A percentile compares a stretch with the other conserved stretches of the same genome.
Evolutionary conservation across 1,140 invertebrate genomes (phyloP).

Genomic region (Piezodorus guildinii): DNA sequence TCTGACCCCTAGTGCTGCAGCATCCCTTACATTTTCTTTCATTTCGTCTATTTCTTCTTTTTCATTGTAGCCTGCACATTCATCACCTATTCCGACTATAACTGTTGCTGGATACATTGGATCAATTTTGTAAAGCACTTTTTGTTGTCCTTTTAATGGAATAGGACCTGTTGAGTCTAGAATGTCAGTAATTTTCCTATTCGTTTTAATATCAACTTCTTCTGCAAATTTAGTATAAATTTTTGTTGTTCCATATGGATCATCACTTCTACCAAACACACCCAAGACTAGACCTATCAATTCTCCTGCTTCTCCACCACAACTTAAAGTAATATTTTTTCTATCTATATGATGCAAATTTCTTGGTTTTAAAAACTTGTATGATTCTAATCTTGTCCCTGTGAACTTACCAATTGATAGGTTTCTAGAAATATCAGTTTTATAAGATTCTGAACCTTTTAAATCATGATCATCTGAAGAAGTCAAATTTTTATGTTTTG

Average conservation of each 20-base stretch:
- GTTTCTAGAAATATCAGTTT: too few relatives aligned
- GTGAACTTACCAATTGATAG: too few relatives aligned
- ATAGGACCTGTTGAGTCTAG: slow-evolving; percentile 29
- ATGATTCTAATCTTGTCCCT: too few relatives aligned
- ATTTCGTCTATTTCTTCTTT: slow-evolving; percentile 39
- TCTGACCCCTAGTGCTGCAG: slow-evolving; percentile 36
- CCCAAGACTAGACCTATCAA: slow-evolving; percentile 16
- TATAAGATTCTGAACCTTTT: too few relatives aligned
- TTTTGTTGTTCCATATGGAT: background rate
- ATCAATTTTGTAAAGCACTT: slow-evolving; percentile 36
- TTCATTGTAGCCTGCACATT: slow-evolving; percentile 34
- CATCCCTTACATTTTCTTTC: slow-evolving; percentile 37
- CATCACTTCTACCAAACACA: slow-evolving; percentile 11
- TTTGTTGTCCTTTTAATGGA: slow-evolving; percentile 36
- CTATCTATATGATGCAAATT: background rate
- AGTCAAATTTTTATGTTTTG: too few relatives aligned
- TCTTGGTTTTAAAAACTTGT: too few relatives aligned
- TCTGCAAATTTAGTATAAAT: slow-evolving; percentile 14
- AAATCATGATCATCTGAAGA: too few relatives aligned
- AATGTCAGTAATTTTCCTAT: slow-evolving; percentile 5
- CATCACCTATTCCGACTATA: slow-evolving; percentile 39
- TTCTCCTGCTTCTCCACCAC: slow-evolving; percentile 13
- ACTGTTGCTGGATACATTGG: slow-evolving; percentile 35
- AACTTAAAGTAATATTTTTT: slow-evolving; percentile 5
- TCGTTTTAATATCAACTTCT: slow-evolving; percentile 10